Base-by-base conservation (phyloP, 2,797 vertebrate species). In the Xiphorhynchus erythropygius region DNA sequence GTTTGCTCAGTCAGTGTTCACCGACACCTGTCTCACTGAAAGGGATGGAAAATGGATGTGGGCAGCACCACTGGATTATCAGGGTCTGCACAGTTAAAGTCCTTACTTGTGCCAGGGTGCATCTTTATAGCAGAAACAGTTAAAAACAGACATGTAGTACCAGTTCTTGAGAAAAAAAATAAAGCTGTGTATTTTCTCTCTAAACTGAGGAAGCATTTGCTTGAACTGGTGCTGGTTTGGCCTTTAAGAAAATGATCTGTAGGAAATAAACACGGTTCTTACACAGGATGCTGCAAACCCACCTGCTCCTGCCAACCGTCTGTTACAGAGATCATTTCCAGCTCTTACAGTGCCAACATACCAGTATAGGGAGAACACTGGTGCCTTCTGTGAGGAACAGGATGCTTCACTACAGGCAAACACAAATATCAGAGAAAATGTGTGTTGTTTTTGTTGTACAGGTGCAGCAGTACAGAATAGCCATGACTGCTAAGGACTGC, bases 401-500 rank as follows among this genome's bases (percentile, higher is more conserved):
- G 10, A 9, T 39, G 15, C 24, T 62, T 64, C 50, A 9, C 21
- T 39, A 18, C 11, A 49, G 55, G 35, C 28, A 60, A 73, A 52
- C 24, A 37, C 18, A 60, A 35, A 4, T 22, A 8, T 7, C 8
- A 60, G 22, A 56, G 67, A 33, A 84, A 52, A 79, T 11, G 10
- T 46, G 6, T 64, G 11, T n/a, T 37, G 3, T 41, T 55, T 81
- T 1, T 52, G 56, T 78, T 84, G 60, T 12, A 1, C 76, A 99
- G 99, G 98, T 99, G 90, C 99, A 99, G 92, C 99, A 99, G 95
- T 99, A 99, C 97, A 98, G 99, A 59, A 98, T 99, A 15, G 98
- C 99, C 70, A 99, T 99, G 99, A 99, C 99, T 1, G 99, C 99
- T 35, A 99, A 99, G 95, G 99, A 99, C 97, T 99, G 99, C 96